Evolutionary conservation across 2,797 vertebrate genomes (phyloP), one percentile per base, ranked within the genome.

Genomic region (Tenualosa ilisha): DNA sequence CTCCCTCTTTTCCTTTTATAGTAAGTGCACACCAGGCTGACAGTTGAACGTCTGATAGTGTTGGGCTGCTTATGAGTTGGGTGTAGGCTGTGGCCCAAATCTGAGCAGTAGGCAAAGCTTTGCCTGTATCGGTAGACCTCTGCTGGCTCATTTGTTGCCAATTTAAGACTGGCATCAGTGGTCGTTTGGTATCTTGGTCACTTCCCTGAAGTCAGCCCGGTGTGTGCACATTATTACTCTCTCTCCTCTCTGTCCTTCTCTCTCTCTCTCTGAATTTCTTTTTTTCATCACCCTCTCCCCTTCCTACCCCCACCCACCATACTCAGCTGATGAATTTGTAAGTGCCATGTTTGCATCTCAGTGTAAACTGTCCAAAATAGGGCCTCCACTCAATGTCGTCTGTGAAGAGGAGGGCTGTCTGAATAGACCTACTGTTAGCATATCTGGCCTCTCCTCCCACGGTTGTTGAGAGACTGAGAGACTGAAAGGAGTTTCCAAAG

Each of bases 291-390:
- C 24, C 31, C 5, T 54, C 81, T 83, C 46, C 46, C 22, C 31
- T 22, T 8, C 50, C 79, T 20, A 17, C 17, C 17, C 86, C 46
- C 31, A 24, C n/a, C 53, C 46, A 24, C 65, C 85, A 87, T 82
- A 85, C 63, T 61, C 79, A 86, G 82, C 84, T 86, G 89, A 86
- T 91, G 89, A 91, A 87, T 84, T 87, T 43, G 81, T 89, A 89
- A 92, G 91, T 89, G 86, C 94, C 93, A 94, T 93, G 92, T 93
- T 94, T 93, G 93, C 91, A 90, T 88, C 81, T 82, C 86, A 82
- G 9, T 59, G 81, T 81, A 51, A 26, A 17, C 75, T 59, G 46
- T 82, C 9, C 51, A 26, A 81, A 82, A 88, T 61, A 85, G 65
- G 84, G 81, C 87, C 50, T 88, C 22, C 68, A 43, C 79, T 9